These are phyloP conservation scores for Chironomus striatipennis DNA, from an alignment of 1,140 invertebrate species.

Conservation along the genomic window DNA sequence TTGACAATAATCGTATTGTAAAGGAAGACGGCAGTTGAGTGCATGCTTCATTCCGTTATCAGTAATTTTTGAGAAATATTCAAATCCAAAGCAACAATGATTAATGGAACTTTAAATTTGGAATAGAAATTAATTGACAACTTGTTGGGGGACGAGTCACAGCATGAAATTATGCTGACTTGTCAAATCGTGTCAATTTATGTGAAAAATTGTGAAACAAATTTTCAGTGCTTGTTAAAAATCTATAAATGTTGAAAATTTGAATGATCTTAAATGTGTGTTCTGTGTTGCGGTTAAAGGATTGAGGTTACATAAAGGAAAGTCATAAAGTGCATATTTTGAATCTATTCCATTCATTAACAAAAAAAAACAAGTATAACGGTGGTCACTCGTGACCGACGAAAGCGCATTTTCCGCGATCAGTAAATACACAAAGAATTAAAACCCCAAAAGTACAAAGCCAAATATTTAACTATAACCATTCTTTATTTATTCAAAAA, in stretches of 20 bases:
- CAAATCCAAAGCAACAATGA: not conserved
- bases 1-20: not conserved
- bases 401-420: too few relatives aligned
- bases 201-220: not conserved
- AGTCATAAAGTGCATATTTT: conserved; percentile 3
- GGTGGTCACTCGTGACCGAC: too few relatives aligned
- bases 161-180: not conserved
- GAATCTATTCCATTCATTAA: not conserved
- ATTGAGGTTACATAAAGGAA: conserved; percentile 4
- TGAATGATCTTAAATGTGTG: too few relatives aligned
- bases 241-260: not conserved
- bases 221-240: not conserved
- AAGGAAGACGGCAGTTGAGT: too few relatives aligned
- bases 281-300: not conserved
- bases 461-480: too few relatives aligned
- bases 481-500: too few relatives aligned
- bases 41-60: too few relatives aligned
- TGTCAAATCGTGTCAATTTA: not conserved
- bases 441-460: too few relatives aligned
- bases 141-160: not conserved
- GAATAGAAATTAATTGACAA: not conserved
- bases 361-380: too few relatives aligned
- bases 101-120: not conserved
- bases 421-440: too few relatives aligned
- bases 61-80: not conserved